These are phyloP conservation scores for Pangasius larnaudii DNA, from an alignment of 2,797 vertebrate species.

Conservation along the genomic window DNA sequence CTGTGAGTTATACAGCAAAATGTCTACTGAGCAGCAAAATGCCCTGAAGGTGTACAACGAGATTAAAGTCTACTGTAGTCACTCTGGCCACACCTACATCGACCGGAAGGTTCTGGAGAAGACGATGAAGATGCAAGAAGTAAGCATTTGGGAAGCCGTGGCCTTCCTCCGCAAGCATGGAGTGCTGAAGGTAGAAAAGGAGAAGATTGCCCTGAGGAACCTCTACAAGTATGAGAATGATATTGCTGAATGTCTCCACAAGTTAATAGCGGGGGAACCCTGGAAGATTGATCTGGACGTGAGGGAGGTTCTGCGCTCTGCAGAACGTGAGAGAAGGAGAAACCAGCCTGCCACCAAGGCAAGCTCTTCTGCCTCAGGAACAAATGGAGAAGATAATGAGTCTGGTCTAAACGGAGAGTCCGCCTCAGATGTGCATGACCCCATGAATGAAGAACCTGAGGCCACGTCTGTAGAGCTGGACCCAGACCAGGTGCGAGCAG, in stretches of 20 bases:
- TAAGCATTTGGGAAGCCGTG: conserved; percentile 71
- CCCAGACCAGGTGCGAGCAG: conserved; percentile 74
- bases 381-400: not conserved
- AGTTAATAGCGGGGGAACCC: conserved; percentile 56
- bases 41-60: conserved; percentile 74
- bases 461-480: conserved; percentile 62
- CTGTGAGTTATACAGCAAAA: conserved; percentile 69
- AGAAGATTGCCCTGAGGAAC: conserved; percentile 68
- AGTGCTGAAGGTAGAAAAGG: conserved; percentile 69
- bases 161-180: conserved; percentile 73
- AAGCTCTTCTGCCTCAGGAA: not conserved
- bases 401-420: not conserved
- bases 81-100: conserved; percentile 78
- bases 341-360: not conserved
- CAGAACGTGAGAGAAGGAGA: not conserved
- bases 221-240: conserved; percentile 75
- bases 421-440: not conserved
- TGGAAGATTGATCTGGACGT: conserved; percentile 73
- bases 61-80: conserved; percentile 72
- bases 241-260: conserved; percentile 69
- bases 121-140: conserved; percentile 57
- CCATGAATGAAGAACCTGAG: not conserved
- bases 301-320: conserved; percentile 63
- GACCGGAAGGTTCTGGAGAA: conserved; percentile 63
- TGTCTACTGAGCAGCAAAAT: conserved; percentile 73